phyloP scores from a whole-genome alignment of 2,113 vertebrate species.

The Triplophysa dalaica region DNA sequence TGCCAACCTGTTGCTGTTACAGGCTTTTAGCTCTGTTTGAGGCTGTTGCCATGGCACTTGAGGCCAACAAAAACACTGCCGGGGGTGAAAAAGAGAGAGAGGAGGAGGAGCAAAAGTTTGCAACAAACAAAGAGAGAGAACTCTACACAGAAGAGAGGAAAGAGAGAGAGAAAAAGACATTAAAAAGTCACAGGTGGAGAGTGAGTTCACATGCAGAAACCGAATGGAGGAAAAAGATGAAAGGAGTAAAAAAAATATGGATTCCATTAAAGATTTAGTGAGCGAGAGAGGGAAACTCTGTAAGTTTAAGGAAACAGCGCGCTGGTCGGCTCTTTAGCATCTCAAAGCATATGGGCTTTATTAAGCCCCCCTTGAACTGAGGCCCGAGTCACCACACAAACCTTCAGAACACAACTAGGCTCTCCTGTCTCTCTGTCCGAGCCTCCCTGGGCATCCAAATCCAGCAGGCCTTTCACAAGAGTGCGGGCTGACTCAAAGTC shows the following conservation, averaged over 20 bases:
- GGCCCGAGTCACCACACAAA: slow-evolving; percentile 25
- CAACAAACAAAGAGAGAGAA: slow-evolving; percentile 23
- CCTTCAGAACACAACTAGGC: slow-evolving; percentile 29
- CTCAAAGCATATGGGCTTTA: slow-evolving; percentile 73
- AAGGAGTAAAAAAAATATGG: background rate
- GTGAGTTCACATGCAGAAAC: background rate
- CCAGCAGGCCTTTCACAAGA: slow-evolving; percentile 1
- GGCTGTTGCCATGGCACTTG: slow-evolving; percentile 63
- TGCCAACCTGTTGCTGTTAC: slow-evolving; percentile 65
- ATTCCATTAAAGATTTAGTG: slow-evolving; percentile 11
- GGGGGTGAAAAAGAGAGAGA: slow-evolving; percentile 41
- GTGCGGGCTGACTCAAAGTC: background rate
- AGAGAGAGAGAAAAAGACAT: slow-evolving; percentile 20
- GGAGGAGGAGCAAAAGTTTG: slow-evolving; percentile 31
- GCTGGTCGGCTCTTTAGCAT: slow-evolving; percentile 69
- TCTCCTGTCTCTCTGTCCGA: background rate
- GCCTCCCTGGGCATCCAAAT: slow-evolving; percentile 10
- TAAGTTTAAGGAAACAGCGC: slow-evolving; percentile 48
- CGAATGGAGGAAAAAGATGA: background rate
- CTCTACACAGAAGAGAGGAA: background rate
- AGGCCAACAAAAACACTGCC: slow-evolving; percentile 65
- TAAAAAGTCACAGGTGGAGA: slow-evolving; percentile 22
- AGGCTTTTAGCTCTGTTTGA: slow-evolving; percentile 65
- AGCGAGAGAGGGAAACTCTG: slow-evolving; percentile 9
- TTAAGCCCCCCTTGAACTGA: slow-evolving; percentile 49